These are phyloP conservation scores for Mythimna lalbum DNA, from an alignment of 2,888 invertebrate genomes.

Conservation along the genomic window DNA sequence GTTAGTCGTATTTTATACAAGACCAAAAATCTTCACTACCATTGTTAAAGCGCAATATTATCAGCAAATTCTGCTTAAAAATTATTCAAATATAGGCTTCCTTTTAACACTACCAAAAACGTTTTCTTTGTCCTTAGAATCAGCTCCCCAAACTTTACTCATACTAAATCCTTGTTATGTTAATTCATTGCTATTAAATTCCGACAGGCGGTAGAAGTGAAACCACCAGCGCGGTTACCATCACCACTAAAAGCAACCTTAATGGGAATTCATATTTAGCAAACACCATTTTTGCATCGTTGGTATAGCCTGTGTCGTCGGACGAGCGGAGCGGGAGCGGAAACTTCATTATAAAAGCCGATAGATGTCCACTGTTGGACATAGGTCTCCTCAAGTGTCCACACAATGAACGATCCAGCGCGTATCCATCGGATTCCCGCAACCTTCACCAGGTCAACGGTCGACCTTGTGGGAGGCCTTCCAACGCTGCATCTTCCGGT, in stretches of 20 bases:
- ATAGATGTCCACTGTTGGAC: too few relatives aligned
- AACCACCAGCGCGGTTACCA: constrained; percentile 56
- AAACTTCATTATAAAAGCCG: too few relatives aligned
- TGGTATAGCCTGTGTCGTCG: neutral
- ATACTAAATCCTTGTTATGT: constrained; percentile 48
- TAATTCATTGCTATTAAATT: constrained; percentile 59
- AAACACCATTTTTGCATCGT: constrained; percentile 72
- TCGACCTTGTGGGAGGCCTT: too few relatives aligned
- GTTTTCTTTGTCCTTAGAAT: neutral
- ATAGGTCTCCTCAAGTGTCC: too few relatives aligned
- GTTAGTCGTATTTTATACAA: too few relatives aligned
- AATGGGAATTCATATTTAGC: constrained; percentile 79
- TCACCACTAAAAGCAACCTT: constrained; percentile 66
- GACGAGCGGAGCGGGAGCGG: constrained; percentile 30
- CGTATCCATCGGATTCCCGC: too few relatives aligned
- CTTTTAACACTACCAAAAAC: neutral
- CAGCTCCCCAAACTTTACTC: constrained; percentile 18
- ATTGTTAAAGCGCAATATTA: neutral
- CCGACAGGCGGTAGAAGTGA: constrained; percentile 47
- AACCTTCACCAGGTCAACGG: too few relatives aligned
- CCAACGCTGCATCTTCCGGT: too few relatives aligned
- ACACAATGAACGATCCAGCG: too few relatives aligned
- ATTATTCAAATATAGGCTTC: neutral
- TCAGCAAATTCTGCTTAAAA: too few relatives aligned
- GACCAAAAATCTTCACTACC: too few relatives aligned